Base-by-base conservation (phyloP, 2,113 vertebrate genomes). In the Apistogramma diplotaenia region DNA sequence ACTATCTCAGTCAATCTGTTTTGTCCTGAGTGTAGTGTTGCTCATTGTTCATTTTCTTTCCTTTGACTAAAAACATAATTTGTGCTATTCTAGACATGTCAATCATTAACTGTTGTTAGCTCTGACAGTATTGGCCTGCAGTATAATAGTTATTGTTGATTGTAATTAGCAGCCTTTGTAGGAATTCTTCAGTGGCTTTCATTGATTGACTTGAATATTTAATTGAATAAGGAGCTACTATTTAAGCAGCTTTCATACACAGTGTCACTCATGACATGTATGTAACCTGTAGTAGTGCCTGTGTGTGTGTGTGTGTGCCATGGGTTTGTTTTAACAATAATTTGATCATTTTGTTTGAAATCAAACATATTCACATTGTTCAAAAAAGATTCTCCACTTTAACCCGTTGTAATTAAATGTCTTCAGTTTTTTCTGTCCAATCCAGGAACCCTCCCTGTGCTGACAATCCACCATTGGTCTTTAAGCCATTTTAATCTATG, bases 81-180 rank as follows among this genome's bases (percentile, higher is more conserved):
- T 60, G 11, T 46, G 8, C 6, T n/a, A 9, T 31, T 80, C 1
- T 43, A 67, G 18, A 78, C 33, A 51, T 21, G 13, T 72, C 11
- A 25, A n/a, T 85, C 19, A 79, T 74, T 60, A 71, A 15, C 31
- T 43, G 19, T 16, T 81, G 55, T 76, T 33, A 43, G 40, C 10
- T 33, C 12, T 57, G 76, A 82, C 6, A 49, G 13, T 71, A 51
- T 65, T 83, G 25, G 11, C 29, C 74, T 82, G 60, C n/a, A 31
- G 12, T 54, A 21, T 71, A 79, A 59, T 56, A 29, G 49, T 55
- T 49, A 56, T 57, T 82, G 27, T 77, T 55, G 35, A 70, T 61
- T 81, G 70, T 78, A 82, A 83, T 88, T 75, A 75, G 29, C 23
- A 75, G 57, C 33, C 37, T 86, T 87, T 87, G 76, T 76, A 18